A percentile compares a stretch with the other conserved stretches of the same genome.
Evolutionary conservation across 2,888 invertebrate genomes (phyloP).

Genomic region (Pogonocherus hispidulus): DNA sequence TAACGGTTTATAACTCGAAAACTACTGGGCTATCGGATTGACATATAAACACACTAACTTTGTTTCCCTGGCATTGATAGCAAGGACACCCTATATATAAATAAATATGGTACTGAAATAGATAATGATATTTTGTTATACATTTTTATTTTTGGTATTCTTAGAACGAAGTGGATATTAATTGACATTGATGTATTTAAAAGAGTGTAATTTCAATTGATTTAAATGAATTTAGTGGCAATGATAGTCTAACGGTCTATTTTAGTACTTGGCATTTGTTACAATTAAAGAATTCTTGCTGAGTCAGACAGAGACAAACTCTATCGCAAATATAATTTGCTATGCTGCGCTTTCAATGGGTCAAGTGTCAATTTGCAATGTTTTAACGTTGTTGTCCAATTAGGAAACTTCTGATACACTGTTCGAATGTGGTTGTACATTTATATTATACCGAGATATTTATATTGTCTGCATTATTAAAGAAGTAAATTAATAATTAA

Average conservation of each 20-base stretch:
- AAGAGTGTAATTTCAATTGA: conserved; percentile 63
- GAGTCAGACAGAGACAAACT: conserved; percentile 48
- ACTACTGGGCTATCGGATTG: too few relatives aligned
- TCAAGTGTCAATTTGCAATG: conserved; percentile 65
- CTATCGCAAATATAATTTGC: conserved; percentile 62
- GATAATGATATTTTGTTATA: not conserved
- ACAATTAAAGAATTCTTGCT: conserved; percentile 60
- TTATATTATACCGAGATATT: not conserved
- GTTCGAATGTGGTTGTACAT: conserved; percentile 25
- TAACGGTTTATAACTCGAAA: too few relatives aligned
- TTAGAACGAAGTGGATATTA: conserved; percentile 40
- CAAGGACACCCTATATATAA: too few relatives aligned
- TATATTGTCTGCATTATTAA: too few relatives aligned
- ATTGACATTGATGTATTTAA: conserved; percentile 58
- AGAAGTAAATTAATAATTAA: too few relatives aligned
- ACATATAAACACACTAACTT: too few relatives aligned
- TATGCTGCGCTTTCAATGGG: conserved; percentile 61
- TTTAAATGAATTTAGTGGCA: conserved; percentile 59
- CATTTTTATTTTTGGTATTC: conserved; percentile 27
- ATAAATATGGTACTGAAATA: too few relatives aligned
- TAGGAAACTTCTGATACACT: conserved; percentile 45
- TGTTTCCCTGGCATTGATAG: too few relatives aligned
- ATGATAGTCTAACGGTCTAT: conserved; percentile 53
- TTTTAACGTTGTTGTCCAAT: conserved; percentile 63
- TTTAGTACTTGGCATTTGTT: conserved; percentile 57